Evolutionary conservation across 2,113 vertebrate species (phyloP).

Genomic region (Amblyopsis rosae): DNA sequence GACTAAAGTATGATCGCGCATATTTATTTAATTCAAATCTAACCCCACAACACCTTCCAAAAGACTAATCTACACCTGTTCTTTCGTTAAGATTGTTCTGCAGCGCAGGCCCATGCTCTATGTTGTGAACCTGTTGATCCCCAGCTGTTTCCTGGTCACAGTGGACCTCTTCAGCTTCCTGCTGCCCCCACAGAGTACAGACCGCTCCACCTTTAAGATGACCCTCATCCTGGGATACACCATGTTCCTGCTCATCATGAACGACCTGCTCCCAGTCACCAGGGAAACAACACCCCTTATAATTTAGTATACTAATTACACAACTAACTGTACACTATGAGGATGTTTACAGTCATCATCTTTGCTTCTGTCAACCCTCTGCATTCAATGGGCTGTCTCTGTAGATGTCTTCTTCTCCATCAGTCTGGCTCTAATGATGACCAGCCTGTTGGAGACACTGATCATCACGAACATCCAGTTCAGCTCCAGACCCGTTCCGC

Average conservation of each 20-base stretch:
- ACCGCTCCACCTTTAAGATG: conserved; percentile 78
- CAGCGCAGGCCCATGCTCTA: conserved; percentile 71
- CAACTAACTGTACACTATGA: too few species aligned
- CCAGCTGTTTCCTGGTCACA: conserved; percentile 77
- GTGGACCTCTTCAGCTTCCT: conserved; percentile 81
- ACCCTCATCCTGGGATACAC: conserved; percentile 82
- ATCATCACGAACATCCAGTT: conserved; percentile 76
- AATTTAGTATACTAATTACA: conserved; percentile 48
- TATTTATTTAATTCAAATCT: too few species aligned
- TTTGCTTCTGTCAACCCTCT: background rate
- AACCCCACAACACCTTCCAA: too few species aligned
- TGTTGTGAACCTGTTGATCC: conserved; percentile 77
- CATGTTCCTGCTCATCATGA: conserved; percentile 81
- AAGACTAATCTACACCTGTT: too few species aligned
- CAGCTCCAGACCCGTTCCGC: conserved; percentile 63
- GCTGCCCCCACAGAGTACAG: conserved; percentile 71
- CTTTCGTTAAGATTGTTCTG: conserved; percentile 51
- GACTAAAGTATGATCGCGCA: too few species aligned
- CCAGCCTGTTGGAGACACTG: conserved; percentile 77
- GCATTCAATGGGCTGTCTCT: conserved; percentile 1
- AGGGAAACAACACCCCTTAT: conserved; percentile 70
- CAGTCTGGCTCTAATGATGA: conserved; percentile 77
- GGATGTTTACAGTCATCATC: too few species aligned
- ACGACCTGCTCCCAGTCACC: conserved; percentile 74
- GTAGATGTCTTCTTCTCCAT: conserved; percentile 52